Base-by-base conservation (phyloP, 2,113 vertebrate genomes). In the Choloepus hoffmanni region DNA sequence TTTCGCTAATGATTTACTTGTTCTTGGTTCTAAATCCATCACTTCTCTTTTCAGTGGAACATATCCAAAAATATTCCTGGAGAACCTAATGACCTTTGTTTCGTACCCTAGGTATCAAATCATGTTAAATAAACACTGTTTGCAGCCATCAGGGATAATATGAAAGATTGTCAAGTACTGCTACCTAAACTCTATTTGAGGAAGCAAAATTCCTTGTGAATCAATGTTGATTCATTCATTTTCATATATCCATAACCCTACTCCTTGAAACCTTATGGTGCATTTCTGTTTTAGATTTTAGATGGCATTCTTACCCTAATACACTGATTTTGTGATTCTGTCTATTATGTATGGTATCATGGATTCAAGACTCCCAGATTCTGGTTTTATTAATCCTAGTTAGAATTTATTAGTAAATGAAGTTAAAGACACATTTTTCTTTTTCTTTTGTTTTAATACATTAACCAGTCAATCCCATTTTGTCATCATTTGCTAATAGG, bases 281-380 rank as follows among this genome's bases (percentile, higher is more conserved):
- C 55, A 45, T 85, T 60, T 89, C 90, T 79, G 33, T 26, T 94
- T 96, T 63, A 58, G 16, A 95, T 94, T 88, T 95, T 81, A 92
- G 77, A 84, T 58, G 30, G 2, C 55, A 74, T 55, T 79, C 33
- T 89, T 73, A 73, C 21, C 16, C 10, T 63, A 62, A 65, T 26
- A 53, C 33, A 70, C 12, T 26, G 53, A 90, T 74, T 90, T 92
- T 90, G 26, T 87, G 36, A 83, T 86, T 83, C 28, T 24, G 6
- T 82, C 85, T 84, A 7, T 87, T 74, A 50, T 55, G 48, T 67
- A 28, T 53, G 19, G 21, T 76, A n/a, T 48, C 68, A 50, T 85
- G 33, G 28, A 86, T 50, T 85, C 18, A 62, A 92, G 65, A n/a
- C 63, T 92, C 68, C 72, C 23, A 82, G 28, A 81, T 36, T 23